A percentile compares a stretch with the other conserved stretches of the same genome.
These are phyloP conservation scores for Bostrychus sinensis DNA, from an alignment of 2,113 vertebrate species.

Conservation along the genomic window DNA sequence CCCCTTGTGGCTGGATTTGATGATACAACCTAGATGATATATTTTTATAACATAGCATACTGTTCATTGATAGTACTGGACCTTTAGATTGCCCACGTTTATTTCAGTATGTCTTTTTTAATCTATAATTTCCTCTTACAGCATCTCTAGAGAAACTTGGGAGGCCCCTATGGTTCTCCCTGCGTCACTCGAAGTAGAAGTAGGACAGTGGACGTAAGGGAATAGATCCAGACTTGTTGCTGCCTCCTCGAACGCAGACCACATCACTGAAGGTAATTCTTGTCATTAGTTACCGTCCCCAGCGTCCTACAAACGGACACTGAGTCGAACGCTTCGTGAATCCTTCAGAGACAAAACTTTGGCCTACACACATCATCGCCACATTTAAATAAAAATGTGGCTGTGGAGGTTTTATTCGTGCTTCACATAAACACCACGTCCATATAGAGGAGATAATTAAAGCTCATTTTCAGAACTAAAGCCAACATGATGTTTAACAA, in stretches of 20 bases:
- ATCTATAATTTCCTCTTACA: neutral
- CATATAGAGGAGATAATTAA: too few relatives aligned
- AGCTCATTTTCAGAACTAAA: too few relatives aligned
- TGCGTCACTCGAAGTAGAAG: constrained; percentile 15
- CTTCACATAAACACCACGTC: neutral
- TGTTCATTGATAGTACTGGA: too few relatives aligned
- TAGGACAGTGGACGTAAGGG: constrained; percentile 19
- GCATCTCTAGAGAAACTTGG: neutral
- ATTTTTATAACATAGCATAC: too few relatives aligned
- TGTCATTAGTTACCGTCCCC: constrained; percentile 6
- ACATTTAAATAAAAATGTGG: neutral
- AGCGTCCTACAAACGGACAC: neutral
- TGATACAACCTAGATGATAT: too few relatives aligned
- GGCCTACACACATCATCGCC: neutral
- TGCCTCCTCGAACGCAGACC: neutral
- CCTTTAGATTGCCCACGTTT: too few relatives aligned
- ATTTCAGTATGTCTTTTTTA: neutral
- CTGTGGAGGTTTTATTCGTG: neutral
- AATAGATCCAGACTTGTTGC: neutral
- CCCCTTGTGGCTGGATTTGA: too few relatives aligned
- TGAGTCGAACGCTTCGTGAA: constrained; percentile 4
- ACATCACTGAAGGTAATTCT: constrained; percentile 10
- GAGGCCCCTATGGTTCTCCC: neutral
- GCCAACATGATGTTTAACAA: too few relatives aligned
- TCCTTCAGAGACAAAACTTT: neutral